Conservation (phyloP, 1,140 invertebrate genomes). For the Globodera rostochiensis region DNA sequence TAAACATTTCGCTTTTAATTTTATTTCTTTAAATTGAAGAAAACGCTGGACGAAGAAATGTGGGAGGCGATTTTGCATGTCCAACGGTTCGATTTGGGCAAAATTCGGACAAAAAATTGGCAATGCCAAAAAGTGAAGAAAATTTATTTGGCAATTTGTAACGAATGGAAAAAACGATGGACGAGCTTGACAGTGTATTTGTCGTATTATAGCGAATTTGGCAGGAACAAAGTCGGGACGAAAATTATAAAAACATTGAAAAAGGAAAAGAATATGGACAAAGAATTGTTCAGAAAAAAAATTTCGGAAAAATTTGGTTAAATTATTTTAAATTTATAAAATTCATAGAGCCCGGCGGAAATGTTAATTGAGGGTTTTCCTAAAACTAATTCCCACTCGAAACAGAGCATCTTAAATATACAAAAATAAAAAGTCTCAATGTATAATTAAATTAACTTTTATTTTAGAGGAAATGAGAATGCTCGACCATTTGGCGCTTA, state of each 20-base stretch:
- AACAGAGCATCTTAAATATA: too few species aligned
- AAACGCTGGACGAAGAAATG: neutral
- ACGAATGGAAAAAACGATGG: neutral
- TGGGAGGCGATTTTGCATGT: neutral
- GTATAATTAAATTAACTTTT: too few species aligned
- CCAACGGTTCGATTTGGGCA: neutral
- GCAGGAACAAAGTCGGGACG: too few species aligned
- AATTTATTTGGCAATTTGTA: neutral
- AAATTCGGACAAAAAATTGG: constrained; percentile 1
- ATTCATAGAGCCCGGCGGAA: too few species aligned
- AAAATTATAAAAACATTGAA: too few species aligned
- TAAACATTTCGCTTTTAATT: neutral
- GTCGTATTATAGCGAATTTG: neutral
- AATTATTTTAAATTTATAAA: too few species aligned
- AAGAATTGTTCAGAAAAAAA: too few species aligned
- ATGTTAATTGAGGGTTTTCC: too few species aligned
- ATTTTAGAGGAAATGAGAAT: neutral
- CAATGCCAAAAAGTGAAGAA: neutral
- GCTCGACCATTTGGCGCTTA: neutral
- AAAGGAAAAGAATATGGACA: too few species aligned
- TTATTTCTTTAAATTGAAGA: neutral
- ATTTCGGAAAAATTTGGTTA: too few species aligned
- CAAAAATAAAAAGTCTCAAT: too few species aligned
- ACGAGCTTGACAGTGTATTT: neutral
- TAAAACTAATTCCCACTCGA: too few species aligned